Base-by-base conservation (phyloP, 2,888 invertebrate genomes). In the Drosophila mayaguana region DNA sequence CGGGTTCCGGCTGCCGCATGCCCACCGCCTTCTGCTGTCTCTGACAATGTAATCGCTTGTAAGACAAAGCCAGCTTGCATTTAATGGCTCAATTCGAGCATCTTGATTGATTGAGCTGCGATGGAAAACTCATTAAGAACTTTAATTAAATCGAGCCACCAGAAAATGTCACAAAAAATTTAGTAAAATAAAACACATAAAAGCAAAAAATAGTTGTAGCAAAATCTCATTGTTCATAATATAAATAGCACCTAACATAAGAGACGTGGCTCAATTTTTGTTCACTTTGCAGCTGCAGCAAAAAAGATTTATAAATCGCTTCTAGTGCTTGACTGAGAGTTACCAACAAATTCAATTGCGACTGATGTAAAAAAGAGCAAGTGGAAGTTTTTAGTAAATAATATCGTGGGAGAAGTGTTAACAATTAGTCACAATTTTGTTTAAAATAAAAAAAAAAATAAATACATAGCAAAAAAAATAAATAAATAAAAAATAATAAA, bases 61-160 rank as follows among this genome's bases (percentile, higher is more conserved):
- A 69, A 80, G 70, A 84, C 85, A 83, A 72, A 71, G 83, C 70
- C 89, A 70, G 78, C 60, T 59, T 70, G 83, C 63, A 79, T 75
- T 80, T 75, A 73, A 82, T 82, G 68, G 82, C 80, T 82, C 68
- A 71, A 80, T 81, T 80, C 66, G 63, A 55, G 79, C 61, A 64
- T 60, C 63, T 71, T 78, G 89, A 90, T 90, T 89, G 89, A 85
- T 90, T 79, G 83, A 62, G 69, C 80, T 79, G 87, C 87, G 86
- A 59, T 88, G 63, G 71, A 72, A 80, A 84, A 83, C 90, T 85
- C 89, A 90, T 85, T 85, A 89, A 75, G 85, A 90, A 90, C 73
- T 90, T 86, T 87, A 86, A 86, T 89, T 90, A 86, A 84, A 90
- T 88, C 72, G 71, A 82, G 73, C 72, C 53, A 64, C 48, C 55